phyloP scores from a whole-genome alignment of 2,797 vertebrate genomes.

The Chloroceryle amazona region DNA sequence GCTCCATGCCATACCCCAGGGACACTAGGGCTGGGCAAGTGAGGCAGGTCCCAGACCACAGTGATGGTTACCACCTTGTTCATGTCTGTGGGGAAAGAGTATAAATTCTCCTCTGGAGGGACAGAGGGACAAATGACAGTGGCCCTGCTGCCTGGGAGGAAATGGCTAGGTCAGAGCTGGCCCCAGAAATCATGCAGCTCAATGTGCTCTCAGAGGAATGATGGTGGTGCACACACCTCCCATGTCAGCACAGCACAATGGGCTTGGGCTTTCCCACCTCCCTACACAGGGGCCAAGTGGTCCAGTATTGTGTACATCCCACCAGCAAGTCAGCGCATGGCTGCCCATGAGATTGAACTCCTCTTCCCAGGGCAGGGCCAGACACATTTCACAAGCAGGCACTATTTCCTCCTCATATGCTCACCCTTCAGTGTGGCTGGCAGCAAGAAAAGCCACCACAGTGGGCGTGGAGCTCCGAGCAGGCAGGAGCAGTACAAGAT shows the following conservation, averaged over 20 bases:
- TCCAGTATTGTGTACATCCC: not conserved
- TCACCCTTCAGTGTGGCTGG: not conserved
- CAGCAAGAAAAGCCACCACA: not conserved
- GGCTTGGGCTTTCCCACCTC: not conserved
- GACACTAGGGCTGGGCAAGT: rapidly evolving
- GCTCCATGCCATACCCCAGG: not conserved
- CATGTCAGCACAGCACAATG: rapidly evolving
- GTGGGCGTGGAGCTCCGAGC: not conserved
- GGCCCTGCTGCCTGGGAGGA: not conserved
- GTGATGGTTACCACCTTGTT: not conserved
- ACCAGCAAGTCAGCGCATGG: not conserved
- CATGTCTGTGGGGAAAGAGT: not conserved
- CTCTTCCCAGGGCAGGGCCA: not conserved
- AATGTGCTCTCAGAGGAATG: not conserved
- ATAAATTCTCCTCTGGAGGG: not conserved
- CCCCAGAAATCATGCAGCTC: not conserved
- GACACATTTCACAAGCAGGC: not conserved
- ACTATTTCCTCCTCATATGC: not conserved
- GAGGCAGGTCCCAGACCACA: not conserved
- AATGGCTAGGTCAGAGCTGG: not conserved
- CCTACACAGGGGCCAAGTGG: not conserved
- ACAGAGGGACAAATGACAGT: not conserved
- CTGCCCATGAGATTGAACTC: not conserved
- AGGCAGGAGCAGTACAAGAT: not conserved
- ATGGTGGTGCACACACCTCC: not conserved